These are phyloP conservation scores for Heteropelma amictum DNA, from an alignment of 2,888 invertebrate species.

Conservation along the genomic window DNA sequence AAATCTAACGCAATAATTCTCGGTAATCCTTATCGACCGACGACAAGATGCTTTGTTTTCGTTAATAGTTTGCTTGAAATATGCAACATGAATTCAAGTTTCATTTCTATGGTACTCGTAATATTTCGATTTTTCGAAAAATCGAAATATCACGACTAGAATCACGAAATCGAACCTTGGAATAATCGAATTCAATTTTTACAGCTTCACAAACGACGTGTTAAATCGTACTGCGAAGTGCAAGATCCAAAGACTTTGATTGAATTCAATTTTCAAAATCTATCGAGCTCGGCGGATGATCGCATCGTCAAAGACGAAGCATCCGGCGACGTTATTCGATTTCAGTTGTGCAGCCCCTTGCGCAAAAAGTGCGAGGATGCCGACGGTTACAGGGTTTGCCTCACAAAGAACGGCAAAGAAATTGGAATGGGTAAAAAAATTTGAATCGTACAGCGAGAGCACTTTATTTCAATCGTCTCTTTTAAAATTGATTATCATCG, in stretches of 20 bases:
- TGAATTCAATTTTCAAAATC: constrained; percentile 58
- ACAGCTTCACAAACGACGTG: too few relatives aligned
- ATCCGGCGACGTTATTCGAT: constrained; percentile 52
- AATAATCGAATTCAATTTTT: too few relatives aligned
- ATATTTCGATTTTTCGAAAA: too few relatives aligned
- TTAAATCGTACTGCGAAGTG: constrained; percentile 31
- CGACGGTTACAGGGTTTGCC: constrained; percentile 65
- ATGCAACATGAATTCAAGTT: too few relatives aligned
- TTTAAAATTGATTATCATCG: neutral
- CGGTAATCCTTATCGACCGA: too few relatives aligned
- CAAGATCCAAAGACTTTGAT: neutral
- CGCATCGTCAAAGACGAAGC: constrained; percentile 38
- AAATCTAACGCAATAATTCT: neutral
- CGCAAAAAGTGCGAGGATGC: constrained; percentile 62
- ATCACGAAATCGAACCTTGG: too few relatives aligned
- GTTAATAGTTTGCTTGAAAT: neutral
- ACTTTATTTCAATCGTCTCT: neutral
- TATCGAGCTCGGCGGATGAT: constrained; percentile 58
- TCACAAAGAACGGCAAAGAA: constrained; percentile 61
- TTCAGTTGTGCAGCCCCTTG: constrained; percentile 66
- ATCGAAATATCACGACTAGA: too few relatives aligned
- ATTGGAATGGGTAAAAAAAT: constrained; percentile 67
- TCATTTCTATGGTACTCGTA: too few relatives aligned
- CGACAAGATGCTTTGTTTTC: neutral
- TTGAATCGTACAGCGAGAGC: neutral